Evolutionary conservation across 2,888 invertebrate genomes (phyloP).

Genomic region (Abrostola tripartita): DNA sequence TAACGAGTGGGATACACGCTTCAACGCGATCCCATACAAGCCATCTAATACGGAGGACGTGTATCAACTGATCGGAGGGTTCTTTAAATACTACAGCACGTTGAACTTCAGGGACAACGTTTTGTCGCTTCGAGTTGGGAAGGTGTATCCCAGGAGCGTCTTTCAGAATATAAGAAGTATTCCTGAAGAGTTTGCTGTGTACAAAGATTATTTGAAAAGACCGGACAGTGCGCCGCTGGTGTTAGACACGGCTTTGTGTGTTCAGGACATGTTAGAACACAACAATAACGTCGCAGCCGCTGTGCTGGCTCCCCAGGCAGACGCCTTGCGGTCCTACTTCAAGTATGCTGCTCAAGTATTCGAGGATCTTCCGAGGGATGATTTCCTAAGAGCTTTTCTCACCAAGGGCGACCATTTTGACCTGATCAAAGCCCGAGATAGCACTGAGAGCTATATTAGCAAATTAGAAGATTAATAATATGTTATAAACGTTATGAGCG

Average conservation of each 20-base stretch:
- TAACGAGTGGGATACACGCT: constrained; percentile 4
- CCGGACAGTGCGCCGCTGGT: background rate
- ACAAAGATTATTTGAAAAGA: constrained; percentile 3
- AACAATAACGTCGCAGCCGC: background rate
- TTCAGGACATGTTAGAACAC: constrained; percentile 15
- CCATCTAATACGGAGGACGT: constrained; percentile 34
- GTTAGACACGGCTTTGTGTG: constrained; percentile 2
- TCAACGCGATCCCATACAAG: constrained; percentile 1
- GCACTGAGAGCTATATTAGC: background rate
- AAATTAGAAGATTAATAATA: background rate
- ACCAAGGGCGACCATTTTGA: background rate
- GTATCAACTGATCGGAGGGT: constrained; percentile 63
- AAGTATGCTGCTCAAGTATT: constrained; percentile 6
- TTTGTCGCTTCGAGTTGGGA: constrained; percentile 7
- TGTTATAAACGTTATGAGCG: no score
- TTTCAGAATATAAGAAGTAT: constrained; percentile 3
- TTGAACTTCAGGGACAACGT: constrained; percentile 43
- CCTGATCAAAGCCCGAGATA: background rate
- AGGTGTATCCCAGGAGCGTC: constrained; percentile 2
- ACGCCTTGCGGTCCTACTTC: background rate
- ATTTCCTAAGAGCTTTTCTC: constrained; percentile 13
- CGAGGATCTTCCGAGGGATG: constrained; percentile 1
- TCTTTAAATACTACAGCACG: constrained; percentile 62
- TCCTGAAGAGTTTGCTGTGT: constrained; percentile 17
- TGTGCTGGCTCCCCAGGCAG: background rate